A percentile compares a stretch with the other conserved stretches of the same genome.
Conservation (phyloP, 2,113 vertebrate species). For the Chinchilla lanigera region DNA sequence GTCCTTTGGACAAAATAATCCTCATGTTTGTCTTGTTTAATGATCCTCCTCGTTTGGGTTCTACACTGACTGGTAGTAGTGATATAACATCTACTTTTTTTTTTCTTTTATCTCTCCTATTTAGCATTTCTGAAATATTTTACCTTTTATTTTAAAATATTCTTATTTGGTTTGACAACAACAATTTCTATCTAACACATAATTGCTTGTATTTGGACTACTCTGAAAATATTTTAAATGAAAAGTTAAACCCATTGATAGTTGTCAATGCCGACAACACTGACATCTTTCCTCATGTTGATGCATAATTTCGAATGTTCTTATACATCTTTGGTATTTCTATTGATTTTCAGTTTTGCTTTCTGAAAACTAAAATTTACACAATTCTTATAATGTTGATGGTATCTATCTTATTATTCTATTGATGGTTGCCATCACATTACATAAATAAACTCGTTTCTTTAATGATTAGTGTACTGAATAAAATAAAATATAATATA, state of each 20-base stretch:
- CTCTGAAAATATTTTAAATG: conserved; percentile 31
- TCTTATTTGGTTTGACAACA: conserved; percentile 18
- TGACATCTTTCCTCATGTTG: background rate
- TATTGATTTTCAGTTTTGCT: background rate
- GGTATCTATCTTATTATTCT: conserved; percentile 5
- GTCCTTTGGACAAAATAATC: conserved; percentile 4
- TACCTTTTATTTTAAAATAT: conserved; percentile 11
- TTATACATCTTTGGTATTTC: conserved; percentile 21
- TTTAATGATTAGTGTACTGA: background rate
- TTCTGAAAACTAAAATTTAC: conserved; percentile 39
- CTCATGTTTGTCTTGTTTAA: background rate
- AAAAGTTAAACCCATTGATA: conserved; percentile 9
- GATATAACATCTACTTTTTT: background rate
- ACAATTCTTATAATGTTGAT: background rate
- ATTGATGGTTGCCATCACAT: background rate
- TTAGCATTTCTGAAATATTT: background rate
- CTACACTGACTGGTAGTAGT: background rate
- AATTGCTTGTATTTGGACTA: conserved; percentile 23
- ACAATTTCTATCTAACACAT: background rate
- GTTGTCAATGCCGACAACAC: background rate
- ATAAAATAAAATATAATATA: conserved; percentile 28
- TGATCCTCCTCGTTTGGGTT: background rate
- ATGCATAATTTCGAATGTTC: background rate
- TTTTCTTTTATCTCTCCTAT: no score
- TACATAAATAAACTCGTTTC: conserved; percentile 34